These are phyloP conservation scores for Diprion similis DNA, from an alignment of 1,140 invertebrate species.

Conservation along the genomic window DNA sequence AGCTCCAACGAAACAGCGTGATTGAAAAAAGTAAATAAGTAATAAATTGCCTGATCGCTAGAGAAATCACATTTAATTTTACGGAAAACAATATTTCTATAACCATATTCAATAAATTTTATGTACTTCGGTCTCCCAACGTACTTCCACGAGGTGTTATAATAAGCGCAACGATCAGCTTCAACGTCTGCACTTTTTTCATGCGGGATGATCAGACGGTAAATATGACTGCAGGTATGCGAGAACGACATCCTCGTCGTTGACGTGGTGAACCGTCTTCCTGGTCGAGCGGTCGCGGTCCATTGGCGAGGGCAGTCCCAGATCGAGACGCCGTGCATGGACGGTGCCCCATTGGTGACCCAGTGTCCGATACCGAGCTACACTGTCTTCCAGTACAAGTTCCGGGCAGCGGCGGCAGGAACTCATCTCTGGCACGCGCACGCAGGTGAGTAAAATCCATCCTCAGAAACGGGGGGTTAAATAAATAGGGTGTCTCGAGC, in stretches of 20 bases:
- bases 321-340: slow-evolving; percentile 81
- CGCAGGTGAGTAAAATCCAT: slow-evolving; percentile 54
- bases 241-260: slow-evolving; percentile 86
- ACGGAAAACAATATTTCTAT: too few species aligned
- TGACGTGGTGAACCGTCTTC: slow-evolving; percentile 80
- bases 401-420: slow-evolving; percentile 72
- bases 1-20: too few species aligned
- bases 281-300: slow-evolving; percentile 73
- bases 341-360: slow-evolving; percentile 83
- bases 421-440: slow-evolving; percentile 81
- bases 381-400: slow-evolving; percentile 84
- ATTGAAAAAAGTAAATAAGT: too few species aligned
- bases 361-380: slow-evolving; percentile 85
- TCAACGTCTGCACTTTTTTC: not conserved
- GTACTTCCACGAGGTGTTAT: too few species aligned
- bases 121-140: too few species aligned
- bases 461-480: not conserved
- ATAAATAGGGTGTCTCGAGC: not conserved
- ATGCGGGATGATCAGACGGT: not conserved
- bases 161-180: too few species aligned
- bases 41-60: too few species aligned
- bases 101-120: too few species aligned
- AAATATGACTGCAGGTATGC: slow-evolving; percentile 68
- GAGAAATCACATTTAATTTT: too few species aligned
- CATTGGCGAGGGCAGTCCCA: slow-evolving; percentile 88